Base-by-base conservation (phyloP, 2,797 vertebrate species). In the Philypnodon macrostomus region DNA sequence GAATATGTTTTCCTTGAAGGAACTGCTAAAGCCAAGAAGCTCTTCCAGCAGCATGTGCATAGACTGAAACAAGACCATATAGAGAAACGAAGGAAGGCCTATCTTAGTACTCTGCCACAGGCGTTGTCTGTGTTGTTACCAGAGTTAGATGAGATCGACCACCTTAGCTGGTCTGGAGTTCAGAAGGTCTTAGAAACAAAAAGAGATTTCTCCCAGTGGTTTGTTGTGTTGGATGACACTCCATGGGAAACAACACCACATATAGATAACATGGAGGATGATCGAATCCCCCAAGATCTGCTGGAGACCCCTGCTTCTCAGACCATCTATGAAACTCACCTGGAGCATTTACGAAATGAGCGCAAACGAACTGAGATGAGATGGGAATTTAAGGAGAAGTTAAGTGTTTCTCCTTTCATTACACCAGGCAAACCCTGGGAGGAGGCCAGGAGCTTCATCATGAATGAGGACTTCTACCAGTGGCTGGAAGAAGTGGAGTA, bases 381-480 rank as follows among this genome's bases (percentile, higher is more conserved):
- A 42, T 79, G 89, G 68, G 91, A 95, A 0, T 97, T 99, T 72
- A 96, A 95, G 41, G 93, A 95, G 23, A 96, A 90, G 74, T 77
- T 99, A 68, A 89, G 90, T 62, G 85, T 86, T 0, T 98, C 96
- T 0, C 95, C 90, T 1, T 98, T 98, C 73, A 89, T 99, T 65
- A 97, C 95, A 1, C 93, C 96, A 0, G 96, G 96, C 0, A 98
- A 96, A 53, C 96, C 96, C 0, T 99, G 95, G 95, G 96, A 99
- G 56, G 96, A 99, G 46, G 96, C 96, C 0, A 88, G 96, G 0
- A 98, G 95, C 77, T 99, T 98, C 81, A 97, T 98, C 42, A 98
- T 98, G 95, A 97, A 93, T 21, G 93, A 95, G 70, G 94, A 96
- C 57, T 96, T 99, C 55, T 98, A 98, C 77, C 84, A 91, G 53